These are phyloP conservation scores for Pyrgilauda ruficollis DNA, from an alignment of 2,113 vertebrate genomes.

Conservation along the genomic window DNA sequence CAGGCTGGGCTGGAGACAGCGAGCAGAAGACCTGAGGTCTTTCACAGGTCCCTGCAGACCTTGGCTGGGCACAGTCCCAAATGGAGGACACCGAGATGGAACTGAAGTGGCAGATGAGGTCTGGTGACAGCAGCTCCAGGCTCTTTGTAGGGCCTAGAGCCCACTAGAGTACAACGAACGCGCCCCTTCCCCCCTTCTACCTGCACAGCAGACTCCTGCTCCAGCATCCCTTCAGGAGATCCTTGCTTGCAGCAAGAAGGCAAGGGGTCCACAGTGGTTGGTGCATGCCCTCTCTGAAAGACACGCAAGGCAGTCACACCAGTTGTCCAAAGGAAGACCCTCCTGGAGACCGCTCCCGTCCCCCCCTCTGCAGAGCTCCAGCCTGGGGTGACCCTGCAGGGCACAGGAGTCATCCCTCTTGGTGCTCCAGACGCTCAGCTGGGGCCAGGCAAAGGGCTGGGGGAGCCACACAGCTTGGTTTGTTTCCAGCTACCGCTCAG, in stretches of 20 bases:
- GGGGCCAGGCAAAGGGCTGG: not conserved
- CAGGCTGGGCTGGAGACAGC: not conserved
- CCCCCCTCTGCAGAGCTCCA: not conserved
- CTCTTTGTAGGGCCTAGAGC: not conserved
- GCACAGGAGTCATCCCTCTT: not conserved
- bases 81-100: constrained; percentile 3
- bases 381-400: not conserved
- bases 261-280: constrained; percentile 61
- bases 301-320: constrained; percentile 59
- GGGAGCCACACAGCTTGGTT: not conserved
- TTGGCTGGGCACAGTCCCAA: not conserved
- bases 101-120: constrained; percentile 1
- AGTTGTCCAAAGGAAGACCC: constrained; percentile 17
- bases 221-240: constrained; percentile 69
- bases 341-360: constrained; percentile 16
- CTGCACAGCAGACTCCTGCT: constrained; percentile 61
- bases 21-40: not conserved
- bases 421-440: not conserved
- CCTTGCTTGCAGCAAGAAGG: constrained; percentile 68
- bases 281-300: constrained; percentile 65
- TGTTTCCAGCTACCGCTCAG: not conserved
- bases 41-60: not conserved
- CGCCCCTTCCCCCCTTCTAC: constrained; percentile 63
- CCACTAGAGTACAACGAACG: not conserved
- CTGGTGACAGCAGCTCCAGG: constrained; percentile 1